Evolutionary conservation across 2,888 invertebrate genomes (phyloP), one percentile per base, ranked within the genome.

Genomic region (Himalopsyche japonica): DNA sequence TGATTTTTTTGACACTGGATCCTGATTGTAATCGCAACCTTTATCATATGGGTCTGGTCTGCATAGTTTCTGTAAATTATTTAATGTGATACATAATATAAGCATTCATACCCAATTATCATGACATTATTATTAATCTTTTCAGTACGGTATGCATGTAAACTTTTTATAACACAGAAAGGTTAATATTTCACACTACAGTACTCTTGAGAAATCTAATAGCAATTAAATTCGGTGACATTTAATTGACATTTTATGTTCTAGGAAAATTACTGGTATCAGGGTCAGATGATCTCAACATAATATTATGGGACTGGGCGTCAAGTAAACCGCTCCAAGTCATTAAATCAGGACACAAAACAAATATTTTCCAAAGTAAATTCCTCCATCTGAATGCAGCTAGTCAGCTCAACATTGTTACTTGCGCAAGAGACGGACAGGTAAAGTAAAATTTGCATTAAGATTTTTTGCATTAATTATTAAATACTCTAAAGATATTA

Each of bases 281-380:
- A 87, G 98, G 98, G 0, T 98, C 98, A 0, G 98, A 99, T 91
- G 98, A 99, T 91, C 94, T 95, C 80, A 93, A 94, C 86, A 95
- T 98, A 7, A 94, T 96, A 15, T 91, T 99, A 12, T 98, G 98
- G 98, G 96, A 98, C 89, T 98, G 98, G 98, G 94, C 96, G 20
- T 91, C 93, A 15, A 95, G 95, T 82, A 94, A 93, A 86, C 92
- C 94, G 1, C 89, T 94, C 48, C 92, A 95, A 87, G 93, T 93
- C 3, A 96, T 96, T 88, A 94, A 95, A 88, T 97, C 96, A 27
- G 97, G 97, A 1, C 98, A 98, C 91, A 93, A 94, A 87, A 94
- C 95, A 49, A 98, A 98, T 89, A 96, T 98, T 82, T 98, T 98
- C 90, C 97, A 98, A 89, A 94, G 94, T 88, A 98, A 98, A 91